Base-by-base conservation (phyloP, 2,797 vertebrate genomes). In the Pitangus sulphuratus region DNA sequence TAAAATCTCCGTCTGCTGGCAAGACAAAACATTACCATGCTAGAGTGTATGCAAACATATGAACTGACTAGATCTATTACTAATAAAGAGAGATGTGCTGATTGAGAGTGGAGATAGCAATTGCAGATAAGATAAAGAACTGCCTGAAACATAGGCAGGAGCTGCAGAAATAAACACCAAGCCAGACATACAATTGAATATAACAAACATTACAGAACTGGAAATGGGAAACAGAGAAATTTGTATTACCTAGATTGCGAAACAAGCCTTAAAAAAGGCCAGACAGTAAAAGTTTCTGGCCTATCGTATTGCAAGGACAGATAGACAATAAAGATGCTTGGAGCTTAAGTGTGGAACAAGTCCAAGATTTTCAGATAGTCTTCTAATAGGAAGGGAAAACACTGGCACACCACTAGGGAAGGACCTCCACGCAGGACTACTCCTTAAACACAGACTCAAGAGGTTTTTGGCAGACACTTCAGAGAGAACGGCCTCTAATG, bases 81-180 rank as follows among this genome's bases (percentile, higher is more conserved):
- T 96, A 94, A 94, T 94, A 94, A 84, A 91, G 86, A 81, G 89
- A 95, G 74, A 84, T 79, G 74, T 93, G 58, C 54, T 66, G 87
- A 93, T 86, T 75, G 76, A 88, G 51, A 87, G 7, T 20, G 31
- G 50, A 93, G 91, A 91, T 88, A 77, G 37, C 79, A 90, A 66
- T 21, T 74, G 58, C 62, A 88, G 85, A 80, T 94, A 79, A 93
- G 74, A 78, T 64, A 30, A 91, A 89, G 31, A 85, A 68, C n/a
- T 70, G 30, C 62, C 60, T 58, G 56, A 91, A 93, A 79, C 0
- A 1, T 45, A 90, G 89, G 60, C 79, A 92, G 92, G 42, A 94
- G 50, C 60, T 89, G 81, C 58, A 96, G 87, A 92, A 94, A 89
- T 37, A 19, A 94, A 82, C 70, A 70, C 65, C 51, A 76, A 69